Conservation (phyloP, 2,797 vertebrate species). For the Tiaroga cobitis region DNA sequence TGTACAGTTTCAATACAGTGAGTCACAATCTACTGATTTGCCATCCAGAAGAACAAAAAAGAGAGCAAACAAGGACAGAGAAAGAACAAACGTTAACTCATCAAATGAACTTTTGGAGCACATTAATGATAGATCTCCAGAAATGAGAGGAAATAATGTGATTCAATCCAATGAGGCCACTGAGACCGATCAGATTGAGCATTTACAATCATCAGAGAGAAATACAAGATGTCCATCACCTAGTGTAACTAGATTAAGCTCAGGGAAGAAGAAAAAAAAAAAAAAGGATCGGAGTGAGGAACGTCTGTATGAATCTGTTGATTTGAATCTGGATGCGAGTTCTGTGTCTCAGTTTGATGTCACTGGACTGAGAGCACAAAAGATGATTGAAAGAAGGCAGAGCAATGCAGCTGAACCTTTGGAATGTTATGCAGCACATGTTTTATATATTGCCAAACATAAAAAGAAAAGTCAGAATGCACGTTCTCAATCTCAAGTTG, state of each 20-base stretch:
- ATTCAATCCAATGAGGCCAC: neutral
- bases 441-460: neutral
- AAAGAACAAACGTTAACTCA: conserved; percentile 37
- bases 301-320: neutral
- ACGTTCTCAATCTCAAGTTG: neutral
- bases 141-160: neutral
- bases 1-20: neutral
- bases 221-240: neutral
- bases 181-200: neutral
- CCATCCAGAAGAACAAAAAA: neutral
- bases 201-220: neutral
- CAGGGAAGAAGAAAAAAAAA: conserved; percentile 47
- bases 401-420: neutral
- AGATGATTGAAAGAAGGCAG: neutral
- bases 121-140: neutral
- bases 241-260: neutral
- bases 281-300: conserved; percentile 24
- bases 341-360: conserved; percentile 8
- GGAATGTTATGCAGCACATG: conserved; percentile 7
- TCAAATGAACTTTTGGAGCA: neutral
- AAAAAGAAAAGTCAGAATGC: neutral
- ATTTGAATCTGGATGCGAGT: neutral
- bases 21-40: neutral
- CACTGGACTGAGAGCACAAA: neutral
- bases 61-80: neutral